Conservation (phyloP, 1,140 invertebrate genomes). For the Goniozus legneri region DNA sequence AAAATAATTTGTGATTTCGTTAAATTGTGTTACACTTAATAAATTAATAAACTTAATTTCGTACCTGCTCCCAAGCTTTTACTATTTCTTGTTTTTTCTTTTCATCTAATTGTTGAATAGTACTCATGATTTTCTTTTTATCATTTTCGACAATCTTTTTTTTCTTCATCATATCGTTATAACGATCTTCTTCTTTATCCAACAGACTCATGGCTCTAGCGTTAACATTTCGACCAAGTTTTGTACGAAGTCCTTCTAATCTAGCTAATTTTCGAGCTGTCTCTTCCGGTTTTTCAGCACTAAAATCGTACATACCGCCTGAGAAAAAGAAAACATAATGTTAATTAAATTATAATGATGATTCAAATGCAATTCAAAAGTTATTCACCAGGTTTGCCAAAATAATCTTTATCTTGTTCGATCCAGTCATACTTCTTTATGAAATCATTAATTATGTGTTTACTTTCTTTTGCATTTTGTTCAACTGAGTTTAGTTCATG, state of each 20-base stretch:
- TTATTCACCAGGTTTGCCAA: slow-evolving; percentile 65
- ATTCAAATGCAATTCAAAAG: not conserved
- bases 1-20: slow-evolving; percentile 9
- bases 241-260: slow-evolving; percentile 66
- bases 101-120: slow-evolving; percentile 84
- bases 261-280: slow-evolving; percentile 59
- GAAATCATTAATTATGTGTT: slow-evolving; percentile 50
- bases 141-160: slow-evolving; percentile 84
- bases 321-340: slow-evolving; percentile 12
- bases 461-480: slow-evolving; percentile 44
- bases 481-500: slow-evolving; percentile 63
- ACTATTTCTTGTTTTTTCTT: slow-evolving; percentile 81
- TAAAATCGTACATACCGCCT: slow-evolving; percentile 50
- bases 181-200: slow-evolving; percentile 82
- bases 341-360: not conserved
- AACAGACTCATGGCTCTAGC: slow-evolving; percentile 82
- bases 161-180: slow-evolving; percentile 75
- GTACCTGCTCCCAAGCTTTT: slow-evolving; percentile 73
- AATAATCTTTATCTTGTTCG: slow-evolving; percentile 71
- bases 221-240: slow-evolving; percentile 78
- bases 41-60: not conserved
- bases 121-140: slow-evolving; percentile 74
- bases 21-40: slow-evolving; percentile 8
- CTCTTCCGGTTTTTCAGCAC: slow-evolving; percentile 44
- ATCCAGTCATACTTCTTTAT: slow-evolving; percentile 72